A percentile compares a stretch with the other conserved stretches of the same genome.
Evolutionary conservation across 2,888 invertebrate species (phyloP).

Genomic region (Cheilosia vulpina): DNA sequence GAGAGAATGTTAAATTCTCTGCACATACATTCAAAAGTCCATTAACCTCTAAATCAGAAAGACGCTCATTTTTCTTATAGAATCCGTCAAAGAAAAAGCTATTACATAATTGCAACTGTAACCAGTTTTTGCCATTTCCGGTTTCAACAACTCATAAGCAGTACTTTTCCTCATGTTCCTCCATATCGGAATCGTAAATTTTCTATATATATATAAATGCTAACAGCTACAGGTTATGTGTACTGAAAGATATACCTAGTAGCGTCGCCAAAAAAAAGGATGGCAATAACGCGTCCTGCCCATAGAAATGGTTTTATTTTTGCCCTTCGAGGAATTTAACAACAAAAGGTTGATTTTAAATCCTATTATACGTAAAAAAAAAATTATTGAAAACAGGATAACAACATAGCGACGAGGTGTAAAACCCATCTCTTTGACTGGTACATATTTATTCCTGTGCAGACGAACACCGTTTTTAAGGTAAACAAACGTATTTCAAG

Average conservation of each 20-base stretch:
- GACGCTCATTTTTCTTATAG: no score
- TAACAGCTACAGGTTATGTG: neutral
- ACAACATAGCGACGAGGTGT: conserved; percentile 45
- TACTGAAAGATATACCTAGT: neutral
- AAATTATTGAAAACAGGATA: conserved; percentile 52
- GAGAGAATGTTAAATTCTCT: no score
- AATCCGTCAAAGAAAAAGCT: no score
- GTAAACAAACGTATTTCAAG: conserved; percentile 62
- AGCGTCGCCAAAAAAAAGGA: conserved; percentile 9
- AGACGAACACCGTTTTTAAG: conserved; percentile 32
- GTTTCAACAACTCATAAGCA: no score
- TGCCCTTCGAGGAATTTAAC: conserved; percentile 4
- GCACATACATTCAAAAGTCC: no score
- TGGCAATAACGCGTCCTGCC: conserved; percentile 37
- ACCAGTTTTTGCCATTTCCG: no score
- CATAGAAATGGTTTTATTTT: neutral
- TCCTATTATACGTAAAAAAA: conserved; percentile 37
- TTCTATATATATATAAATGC: neutral
- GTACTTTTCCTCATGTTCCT: no score
- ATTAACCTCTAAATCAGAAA: no score
- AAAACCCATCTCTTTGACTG: conserved; percentile 42
- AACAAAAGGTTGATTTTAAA: conserved; percentile 31
- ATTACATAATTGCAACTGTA: no score
- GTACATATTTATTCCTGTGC: neutral
- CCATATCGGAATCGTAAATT: neutral